Base-by-base conservation (phyloP, 2,797 vertebrate genomes). In the Phataginus tetradactyla region DNA sequence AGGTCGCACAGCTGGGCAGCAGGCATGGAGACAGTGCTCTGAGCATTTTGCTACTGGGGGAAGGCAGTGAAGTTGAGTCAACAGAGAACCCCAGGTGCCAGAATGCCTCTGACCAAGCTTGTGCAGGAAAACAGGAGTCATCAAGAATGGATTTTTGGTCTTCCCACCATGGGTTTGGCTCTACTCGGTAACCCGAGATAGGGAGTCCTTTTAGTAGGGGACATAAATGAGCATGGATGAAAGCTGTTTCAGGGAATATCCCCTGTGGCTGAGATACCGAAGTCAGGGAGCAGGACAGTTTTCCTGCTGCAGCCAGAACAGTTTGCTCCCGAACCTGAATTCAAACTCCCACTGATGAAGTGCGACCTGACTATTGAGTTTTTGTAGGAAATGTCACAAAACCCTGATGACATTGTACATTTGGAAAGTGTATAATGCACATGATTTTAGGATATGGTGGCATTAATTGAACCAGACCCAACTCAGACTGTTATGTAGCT, bases 371-470 rank as follows among this genome's bases (percentile, higher is more conserved):
- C 96, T 98, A 98, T 97, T 98, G 97, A 98, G 94, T 90, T 96
- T 98, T 98, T 98, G 97, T 97, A 98, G 96, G 96, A 98, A 98
- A 98, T 97, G 87, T 97, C 95, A 96, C 98, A 98, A 98, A 98
- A 97, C 92, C 95, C 97, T 97, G 97, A 94, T 64, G 97, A 95
- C 97, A 98, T 80, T 97, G 86, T 95, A 93, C 95, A 88, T 94
- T 97, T 92, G 81, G 84, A 95, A 88, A 86, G n/a, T 55, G 15
- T 64, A 95, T 53, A 72, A 80, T 96, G 86, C 84, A 81, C 55
- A 91, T 55, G 74, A 87, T 95, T 94, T 93, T 89, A 95, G 96
- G 37, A 89, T 71, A 86, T 95, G 51, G 89, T 95, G 79, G 83
- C 72, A 69, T 37, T 96, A 90, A 95, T 93, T 90, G 59, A n/a